These are phyloP conservation scores for Montifringilla adamsi DNA, from an alignment of 2,113 vertebrate genomes.

Conservation along the genomic window DNA sequence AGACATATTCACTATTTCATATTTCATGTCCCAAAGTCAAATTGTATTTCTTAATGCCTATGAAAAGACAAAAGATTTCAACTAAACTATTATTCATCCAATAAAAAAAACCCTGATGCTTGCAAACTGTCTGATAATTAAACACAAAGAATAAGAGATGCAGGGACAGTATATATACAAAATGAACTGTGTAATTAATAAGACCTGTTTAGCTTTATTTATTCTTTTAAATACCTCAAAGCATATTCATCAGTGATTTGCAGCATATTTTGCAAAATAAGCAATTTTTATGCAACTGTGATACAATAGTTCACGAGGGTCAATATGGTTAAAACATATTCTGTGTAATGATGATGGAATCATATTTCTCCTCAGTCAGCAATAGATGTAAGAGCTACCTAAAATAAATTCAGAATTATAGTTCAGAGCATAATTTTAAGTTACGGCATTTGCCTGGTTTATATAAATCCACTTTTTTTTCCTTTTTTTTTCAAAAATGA, in stretches of 20 bases:
- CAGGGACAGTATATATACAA: background rate
- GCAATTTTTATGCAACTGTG: background rate
- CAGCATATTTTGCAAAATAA: background rate
- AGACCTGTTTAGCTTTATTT: background rate
- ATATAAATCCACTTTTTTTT: background rate
- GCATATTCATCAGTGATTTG: background rate
- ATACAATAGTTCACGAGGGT: background rate
- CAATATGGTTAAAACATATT: background rate
- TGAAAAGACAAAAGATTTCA: background rate
- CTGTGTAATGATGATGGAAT: background rate
- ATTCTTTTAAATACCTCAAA: background rate
- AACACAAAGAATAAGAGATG: background rate
- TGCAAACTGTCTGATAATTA: background rate
- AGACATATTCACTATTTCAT: background rate
- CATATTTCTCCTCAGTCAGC: background rate
- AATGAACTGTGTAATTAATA: background rate
- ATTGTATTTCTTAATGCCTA: background rate
- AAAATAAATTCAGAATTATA: background rate
- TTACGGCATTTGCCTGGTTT: background rate
- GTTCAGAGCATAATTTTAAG: background rate
- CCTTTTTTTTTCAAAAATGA: background rate
- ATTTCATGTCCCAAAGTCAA: background rate
- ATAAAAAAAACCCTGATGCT: background rate
- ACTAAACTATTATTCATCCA: background rate
- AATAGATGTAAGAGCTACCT: background rate